These are phyloP conservation scores for Acipenser ruthenus DNA, from an alignment of 2,797 vertebrate species.

Conservation along the genomic window DNA sequence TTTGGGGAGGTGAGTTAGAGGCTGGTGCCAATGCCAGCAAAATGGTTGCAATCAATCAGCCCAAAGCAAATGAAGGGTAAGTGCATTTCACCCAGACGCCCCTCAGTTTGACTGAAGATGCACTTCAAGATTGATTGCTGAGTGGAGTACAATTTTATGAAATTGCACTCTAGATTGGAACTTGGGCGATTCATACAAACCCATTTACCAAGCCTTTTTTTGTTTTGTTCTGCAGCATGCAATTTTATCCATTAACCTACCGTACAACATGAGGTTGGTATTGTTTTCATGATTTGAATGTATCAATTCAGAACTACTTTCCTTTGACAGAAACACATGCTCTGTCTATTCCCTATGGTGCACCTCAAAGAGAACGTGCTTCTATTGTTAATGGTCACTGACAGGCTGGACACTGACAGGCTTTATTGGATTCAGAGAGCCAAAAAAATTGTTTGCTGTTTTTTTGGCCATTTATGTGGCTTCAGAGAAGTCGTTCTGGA, in stretches of 20 bases:
- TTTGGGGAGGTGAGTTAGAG: neutral
- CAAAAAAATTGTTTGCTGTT: conserved; percentile 1
- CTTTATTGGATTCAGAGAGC: neutral
- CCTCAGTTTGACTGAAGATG: neutral
- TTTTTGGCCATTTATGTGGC: neutral
- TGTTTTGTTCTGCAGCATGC: conserved; percentile 2
- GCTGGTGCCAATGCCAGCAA: neutral
- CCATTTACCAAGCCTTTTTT: neutral
- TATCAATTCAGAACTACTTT: neutral
- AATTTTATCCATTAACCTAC: neutral
- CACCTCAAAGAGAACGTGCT: neutral
- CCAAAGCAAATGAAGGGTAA: conserved; percentile 7
- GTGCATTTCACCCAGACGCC: neutral
- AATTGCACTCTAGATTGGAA: conserved; percentile 7
- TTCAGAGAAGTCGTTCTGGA: neutral
- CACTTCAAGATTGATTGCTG: conserved; percentile 10
- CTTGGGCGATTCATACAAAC: neutral
- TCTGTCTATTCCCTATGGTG: conserved; percentile 5
- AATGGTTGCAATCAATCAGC: conserved; percentile 8
- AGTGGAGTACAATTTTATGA: conserved; percentile 5
- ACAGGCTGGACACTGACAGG: neutral
- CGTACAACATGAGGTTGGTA: neutral
- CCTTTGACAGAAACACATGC: neutral
- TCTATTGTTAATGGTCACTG: neutral
- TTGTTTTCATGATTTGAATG: neutral